Evolutionary conservation across 1,140 invertebrate genomes (phyloP), one percentile per base, ranked within the genome.

Genomic region (Teleopsis dalmanni): DNA sequence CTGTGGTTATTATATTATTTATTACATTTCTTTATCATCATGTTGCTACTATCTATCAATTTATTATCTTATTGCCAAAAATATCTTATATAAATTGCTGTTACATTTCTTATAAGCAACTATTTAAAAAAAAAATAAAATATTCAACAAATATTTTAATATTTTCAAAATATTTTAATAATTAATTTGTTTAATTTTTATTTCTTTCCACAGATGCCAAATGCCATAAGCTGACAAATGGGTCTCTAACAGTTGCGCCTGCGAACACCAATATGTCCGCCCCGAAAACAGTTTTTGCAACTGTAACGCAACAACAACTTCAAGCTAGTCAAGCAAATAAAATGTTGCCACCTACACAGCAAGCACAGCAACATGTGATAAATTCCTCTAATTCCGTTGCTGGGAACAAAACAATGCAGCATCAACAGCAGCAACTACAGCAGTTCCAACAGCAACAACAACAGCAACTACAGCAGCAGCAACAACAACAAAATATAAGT

Each of bases 151-250:
- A n/a, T n/a, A 19, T 18, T 36, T 5, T 36, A 18, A 7, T 36
- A n/a, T 36, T 18, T 19, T 36, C 14, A 9, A 19, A 8, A 16
- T 5, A 37, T 18, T 37, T 37, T 2, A 37, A 9, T 5, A 16
- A 5, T 14, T 37, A 19, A 37, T 11, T 18, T 11, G 21, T 61
- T 57, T 54, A 34, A 16, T 37, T 50, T 50, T 56, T 40, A 51
- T 56, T 50, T 54, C 47, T 48, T 40, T 47, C 62, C 60, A 18
- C 66, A 72, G 52, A 67, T 62, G 53, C 57, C 61, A 51, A 59
- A 60, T 51, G 62, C 59, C 53, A 66, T 60, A 59, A 68, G 53
- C 46, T 59, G 57, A 53, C 61, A 61, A 58, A 56, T 61, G 16
- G 55, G 48, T 13, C 46, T 41, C 10, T 43, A 57, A 47, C 54